These are phyloP conservation scores for Phrynocephalus guinanensis DNA, from an alignment of 2,797 vertebrate species.

Conservation along the genomic window DNA sequence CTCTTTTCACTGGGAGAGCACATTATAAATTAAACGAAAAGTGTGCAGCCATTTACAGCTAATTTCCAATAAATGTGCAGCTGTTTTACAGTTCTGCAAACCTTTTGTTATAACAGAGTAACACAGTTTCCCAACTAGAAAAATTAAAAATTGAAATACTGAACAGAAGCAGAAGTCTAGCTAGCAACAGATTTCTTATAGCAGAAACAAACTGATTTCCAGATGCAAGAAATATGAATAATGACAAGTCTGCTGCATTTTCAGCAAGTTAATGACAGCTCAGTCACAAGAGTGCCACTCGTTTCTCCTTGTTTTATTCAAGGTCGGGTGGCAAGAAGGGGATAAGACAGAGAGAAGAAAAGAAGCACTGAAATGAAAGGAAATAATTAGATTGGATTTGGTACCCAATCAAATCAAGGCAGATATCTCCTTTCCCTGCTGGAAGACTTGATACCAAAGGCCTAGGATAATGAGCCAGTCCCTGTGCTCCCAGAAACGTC, in stretches of 20 bases:
- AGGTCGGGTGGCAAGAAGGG: slow-evolving; percentile 34
- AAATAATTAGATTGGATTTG: slow-evolving; percentile 66
- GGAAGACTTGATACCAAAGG: slow-evolving; percentile 64
- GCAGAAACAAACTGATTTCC: slow-evolving; percentile 8
- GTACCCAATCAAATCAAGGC: slow-evolving; percentile 67
- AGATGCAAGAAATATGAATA: slow-evolving; percentile 12
- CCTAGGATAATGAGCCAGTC: slow-evolving; percentile 65
- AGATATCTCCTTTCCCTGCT: slow-evolving; percentile 67
- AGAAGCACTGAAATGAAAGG: slow-evolving; percentile 54
- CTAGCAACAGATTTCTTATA: slow-evolving; percentile 17
- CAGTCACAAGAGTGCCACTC: slow-evolving; percentile 24
- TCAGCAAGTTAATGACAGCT: slow-evolving; percentile 51
- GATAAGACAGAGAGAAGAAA: slow-evolving; percentile 52
- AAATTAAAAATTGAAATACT: slow-evolving; percentile 13
- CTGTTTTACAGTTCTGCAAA: neutral
- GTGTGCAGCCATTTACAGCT: neutral
- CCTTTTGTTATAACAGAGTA: neutral
- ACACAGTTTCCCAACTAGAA: neutral
- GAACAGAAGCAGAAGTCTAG: slow-evolving; percentile 7
- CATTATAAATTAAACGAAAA: neutral
- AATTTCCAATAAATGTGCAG: neutral
- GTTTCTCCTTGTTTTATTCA: slow-evolving; percentile 31
- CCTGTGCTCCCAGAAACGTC: slow-evolving; percentile 62
- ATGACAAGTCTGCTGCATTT: slow-evolving; percentile 19
- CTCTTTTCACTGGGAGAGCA: neutral